Conservation (phyloP, 2,113 vertebrate species). For the Crotophaga sulcirostris region DNA sequence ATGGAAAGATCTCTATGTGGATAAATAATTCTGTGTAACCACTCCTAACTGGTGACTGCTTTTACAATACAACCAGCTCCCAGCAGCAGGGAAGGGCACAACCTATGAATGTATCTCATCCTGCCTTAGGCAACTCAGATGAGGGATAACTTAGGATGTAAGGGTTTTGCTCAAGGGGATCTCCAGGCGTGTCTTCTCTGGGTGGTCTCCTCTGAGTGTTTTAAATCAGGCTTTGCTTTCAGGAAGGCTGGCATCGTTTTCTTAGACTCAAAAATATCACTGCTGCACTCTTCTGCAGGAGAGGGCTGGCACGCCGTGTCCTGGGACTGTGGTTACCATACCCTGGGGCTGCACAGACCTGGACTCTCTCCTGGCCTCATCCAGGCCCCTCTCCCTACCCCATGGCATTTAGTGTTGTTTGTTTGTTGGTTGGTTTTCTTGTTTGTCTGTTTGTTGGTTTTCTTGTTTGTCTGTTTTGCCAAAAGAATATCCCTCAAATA, state of each 20-base stretch:
- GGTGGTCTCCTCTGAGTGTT: constrained; percentile 21
- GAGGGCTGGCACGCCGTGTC: background rate
- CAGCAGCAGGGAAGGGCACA: constrained; percentile 12
- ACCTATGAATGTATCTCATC: constrained; percentile 12
- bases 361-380: background rate
- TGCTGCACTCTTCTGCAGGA: background rate
- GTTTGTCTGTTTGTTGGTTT: background rate
- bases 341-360: background rate
- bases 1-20: constrained; percentile 48
- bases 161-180: background rate
- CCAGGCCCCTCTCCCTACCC: background rate
- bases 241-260: constrained; percentile 22
- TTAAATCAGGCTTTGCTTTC: constrained; percentile 1
- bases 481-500: background rate
- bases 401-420: background rate
- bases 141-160: background rate
- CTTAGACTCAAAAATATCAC: background rate
- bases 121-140: constrained; percentile 41
- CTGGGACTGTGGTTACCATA: background rate
- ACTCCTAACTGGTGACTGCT: constrained; percentile 40
- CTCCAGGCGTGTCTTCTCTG: background rate
- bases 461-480: background rate
- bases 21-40: constrained; percentile 42
- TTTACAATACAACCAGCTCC: background rate
- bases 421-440: background rate